These are phyloP conservation scores for Acleris laterana DNA, from an alignment of 2,888 invertebrate genomes.

Conservation along the genomic window DNA sequence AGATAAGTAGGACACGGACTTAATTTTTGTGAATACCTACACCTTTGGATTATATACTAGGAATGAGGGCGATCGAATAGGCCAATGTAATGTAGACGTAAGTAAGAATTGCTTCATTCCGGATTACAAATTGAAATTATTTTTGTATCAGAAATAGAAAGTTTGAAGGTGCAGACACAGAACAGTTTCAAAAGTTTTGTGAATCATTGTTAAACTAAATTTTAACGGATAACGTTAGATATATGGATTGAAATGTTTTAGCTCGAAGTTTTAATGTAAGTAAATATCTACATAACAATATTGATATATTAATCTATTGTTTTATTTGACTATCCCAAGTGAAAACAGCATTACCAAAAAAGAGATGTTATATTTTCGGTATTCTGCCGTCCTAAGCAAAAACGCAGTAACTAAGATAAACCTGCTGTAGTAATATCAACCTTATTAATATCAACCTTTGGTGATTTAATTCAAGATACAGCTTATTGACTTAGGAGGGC, in stretches of 20 bases:
- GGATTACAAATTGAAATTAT: slow-evolving; percentile 66
- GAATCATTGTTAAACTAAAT: slow-evolving; percentile 64
- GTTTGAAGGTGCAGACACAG: slow-evolving; percentile 48
- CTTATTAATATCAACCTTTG: too few relatives aligned
- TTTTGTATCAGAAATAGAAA: slow-evolving; percentile 71
- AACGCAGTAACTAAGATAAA: too few relatives aligned
- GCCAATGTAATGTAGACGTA: slow-evolving; percentile 46
- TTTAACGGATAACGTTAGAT: slow-evolving; percentile 63
- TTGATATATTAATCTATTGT: slow-evolving; percentile 56
- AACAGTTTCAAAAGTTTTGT: slow-evolving; percentile 46
- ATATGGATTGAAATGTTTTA: slow-evolving; percentile 75
- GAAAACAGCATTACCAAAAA: too few relatives aligned
- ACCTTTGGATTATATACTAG: slow-evolving; percentile 17
- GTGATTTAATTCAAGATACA: too few relatives aligned
- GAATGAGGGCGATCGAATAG: slow-evolving; percentile 42
- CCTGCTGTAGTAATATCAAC: too few relatives aligned
- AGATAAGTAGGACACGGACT: slow-evolving; percentile 23
- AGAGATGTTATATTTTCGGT: too few relatives aligned
- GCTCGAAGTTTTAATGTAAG: slow-evolving; percentile 74
- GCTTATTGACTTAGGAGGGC: too few relatives aligned
- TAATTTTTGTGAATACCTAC: slow-evolving; percentile 24
- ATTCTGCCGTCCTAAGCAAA: too few relatives aligned
- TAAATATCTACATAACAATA: slow-evolving; percentile 71
- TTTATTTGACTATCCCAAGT: slow-evolving; percentile 38
- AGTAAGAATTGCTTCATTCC: slow-evolving; percentile 52